Percentiles rank a stretch among this genome's conserved stretches.
These are phyloP conservation scores for Podarcis cretensis DNA, from an alignment of 2,113 vertebrate species.

Conservation along the genomic window DNA sequence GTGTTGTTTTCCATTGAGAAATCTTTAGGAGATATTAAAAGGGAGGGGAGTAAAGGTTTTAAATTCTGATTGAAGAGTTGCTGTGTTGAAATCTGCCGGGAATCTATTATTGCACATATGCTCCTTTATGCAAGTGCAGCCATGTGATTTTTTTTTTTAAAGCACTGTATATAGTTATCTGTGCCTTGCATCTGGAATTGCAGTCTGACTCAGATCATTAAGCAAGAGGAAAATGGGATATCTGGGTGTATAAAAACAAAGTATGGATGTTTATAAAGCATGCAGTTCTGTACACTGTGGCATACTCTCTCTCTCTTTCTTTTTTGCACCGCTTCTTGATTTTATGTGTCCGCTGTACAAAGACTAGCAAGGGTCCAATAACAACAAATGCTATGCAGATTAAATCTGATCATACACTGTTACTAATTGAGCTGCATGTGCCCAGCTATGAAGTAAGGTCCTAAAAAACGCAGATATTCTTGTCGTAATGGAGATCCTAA, in stretches of 20 bases:
- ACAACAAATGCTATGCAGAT: slow-evolving; percentile 62
- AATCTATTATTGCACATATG: slow-evolving; percentile 5
- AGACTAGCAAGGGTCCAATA: slow-evolving; percentile 57
- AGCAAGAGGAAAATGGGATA: slow-evolving; percentile 14
- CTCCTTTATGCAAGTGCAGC: slow-evolving; percentile 25
- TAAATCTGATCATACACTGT: slow-evolving; percentile 61
- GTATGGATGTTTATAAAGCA: slow-evolving; percentile 6
- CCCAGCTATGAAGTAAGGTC: slow-evolving; percentile 56
- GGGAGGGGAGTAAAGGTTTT: neutral
- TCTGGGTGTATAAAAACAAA: slow-evolving; percentile 19
- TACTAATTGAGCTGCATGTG: slow-evolving; percentile 58
- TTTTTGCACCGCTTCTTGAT: slow-evolving; percentile 10
- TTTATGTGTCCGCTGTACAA: slow-evolving; percentile 45
- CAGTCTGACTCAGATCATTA: slow-evolving; percentile 27
- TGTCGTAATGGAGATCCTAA: slow-evolving; percentile 47
- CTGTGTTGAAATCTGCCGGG: slow-evolving; percentile 8
- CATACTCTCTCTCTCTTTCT: neutral
- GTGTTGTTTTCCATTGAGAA: slow-evolving; percentile 22
- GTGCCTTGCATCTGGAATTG: slow-evolving; percentile 18
- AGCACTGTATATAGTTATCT: neutral
- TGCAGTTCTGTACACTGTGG: neutral
- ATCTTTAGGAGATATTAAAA: slow-evolving; percentile 8
- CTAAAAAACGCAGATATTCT: slow-evolving; percentile 52
- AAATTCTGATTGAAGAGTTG: slow-evolving; percentile 19
- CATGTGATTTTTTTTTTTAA: slow-evolving; percentile 5